Conservation (phyloP, 2,888 invertebrate genomes). For the Drosophila monieri region DNA sequence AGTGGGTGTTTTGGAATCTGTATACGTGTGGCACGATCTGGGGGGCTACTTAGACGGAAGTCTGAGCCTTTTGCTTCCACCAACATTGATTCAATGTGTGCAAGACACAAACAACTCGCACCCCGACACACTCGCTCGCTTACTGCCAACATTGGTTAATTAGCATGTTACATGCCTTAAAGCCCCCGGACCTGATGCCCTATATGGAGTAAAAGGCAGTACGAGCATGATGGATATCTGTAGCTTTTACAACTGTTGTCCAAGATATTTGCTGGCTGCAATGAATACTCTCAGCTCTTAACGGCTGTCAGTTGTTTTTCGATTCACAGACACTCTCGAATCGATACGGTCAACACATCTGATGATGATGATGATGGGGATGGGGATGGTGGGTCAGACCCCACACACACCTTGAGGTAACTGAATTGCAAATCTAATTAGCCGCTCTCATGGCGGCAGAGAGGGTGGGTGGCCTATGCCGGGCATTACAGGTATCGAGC, state of each 20-base stretch:
- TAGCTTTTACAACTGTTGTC: slow-evolving; percentile 37
- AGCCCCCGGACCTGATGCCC: slow-evolving; percentile 46
- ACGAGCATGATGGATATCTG: background rate
- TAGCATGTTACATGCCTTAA: slow-evolving; percentile 68
- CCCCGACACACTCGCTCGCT: slow-evolving; percentile 9
- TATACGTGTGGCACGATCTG: slow-evolving; percentile 13
- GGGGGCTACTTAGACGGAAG: slow-evolving; percentile 51
- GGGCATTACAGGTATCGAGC: slow-evolving; percentile 1
- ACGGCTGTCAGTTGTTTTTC: slow-evolving; percentile 48
- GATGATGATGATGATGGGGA: background rate
- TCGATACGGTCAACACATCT: slow-evolving; percentile 34
- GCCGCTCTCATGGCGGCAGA: slow-evolving; percentile 36
- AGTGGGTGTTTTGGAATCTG: slow-evolving; percentile 66
- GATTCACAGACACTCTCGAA: slow-evolving; percentile 51
- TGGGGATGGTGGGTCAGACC: slow-evolving; percentile 8
- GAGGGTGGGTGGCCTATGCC: slow-evolving; percentile 1
- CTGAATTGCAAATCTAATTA: slow-evolving; percentile 74
- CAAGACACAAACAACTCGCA: slow-evolving; percentile 25
- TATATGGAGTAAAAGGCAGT: slow-evolving; percentile 66
- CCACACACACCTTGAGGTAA: slow-evolving; percentile 25
- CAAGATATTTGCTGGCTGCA: slow-evolving; percentile 34
- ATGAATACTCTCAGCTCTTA: slow-evolving; percentile 52
- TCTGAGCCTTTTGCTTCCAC: slow-evolving; percentile 32
- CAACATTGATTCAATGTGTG: slow-evolving; percentile 43
- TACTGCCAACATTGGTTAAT: slow-evolving; percentile 61